Conservation (phyloP, 2,797 vertebrate species). For the Eremophila alpestris region DNA sequence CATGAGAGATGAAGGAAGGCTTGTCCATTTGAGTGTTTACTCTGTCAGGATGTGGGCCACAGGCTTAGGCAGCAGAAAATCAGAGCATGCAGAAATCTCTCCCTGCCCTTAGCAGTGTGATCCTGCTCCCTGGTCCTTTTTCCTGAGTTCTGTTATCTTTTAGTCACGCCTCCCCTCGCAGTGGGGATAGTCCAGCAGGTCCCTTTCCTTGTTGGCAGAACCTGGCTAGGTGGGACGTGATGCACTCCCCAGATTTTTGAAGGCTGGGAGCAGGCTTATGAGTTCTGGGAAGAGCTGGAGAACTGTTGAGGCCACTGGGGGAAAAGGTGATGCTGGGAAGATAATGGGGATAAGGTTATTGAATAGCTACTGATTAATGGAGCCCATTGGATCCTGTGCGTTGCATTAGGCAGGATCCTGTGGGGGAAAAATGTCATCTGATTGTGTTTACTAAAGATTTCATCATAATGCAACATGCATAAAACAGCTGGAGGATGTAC, state of each 20-base stretch:
- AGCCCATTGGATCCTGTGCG: not conserved
- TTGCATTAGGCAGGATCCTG: not conserved
- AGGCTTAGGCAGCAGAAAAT: accelerated
- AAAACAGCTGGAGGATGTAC: not conserved
- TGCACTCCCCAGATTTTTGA: not conserved
- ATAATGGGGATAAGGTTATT: not conserved
- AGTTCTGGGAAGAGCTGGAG: not conserved
- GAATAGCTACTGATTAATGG: not conserved
- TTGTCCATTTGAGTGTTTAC: not conserved
- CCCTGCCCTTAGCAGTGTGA: not conserved
- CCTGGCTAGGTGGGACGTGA: not conserved
- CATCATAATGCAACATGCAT: not conserved
- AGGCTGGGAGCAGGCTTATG: not conserved
- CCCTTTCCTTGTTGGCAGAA: not conserved
- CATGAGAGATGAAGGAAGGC: not conserved
- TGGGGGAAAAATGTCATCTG: not conserved
- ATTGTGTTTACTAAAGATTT: not conserved
- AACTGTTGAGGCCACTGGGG: not conserved
- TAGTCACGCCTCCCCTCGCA: not conserved
- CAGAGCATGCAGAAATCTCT: not conserved
- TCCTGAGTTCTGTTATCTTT: not conserved
- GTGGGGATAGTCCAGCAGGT: not conserved
- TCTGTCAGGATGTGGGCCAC: not conserved
- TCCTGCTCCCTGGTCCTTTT: not conserved
- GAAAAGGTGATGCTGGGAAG: not conserved